Base-by-base conservation (phyloP, 2,888 invertebrate genomes). In the Copidosoma aretas region DNA sequence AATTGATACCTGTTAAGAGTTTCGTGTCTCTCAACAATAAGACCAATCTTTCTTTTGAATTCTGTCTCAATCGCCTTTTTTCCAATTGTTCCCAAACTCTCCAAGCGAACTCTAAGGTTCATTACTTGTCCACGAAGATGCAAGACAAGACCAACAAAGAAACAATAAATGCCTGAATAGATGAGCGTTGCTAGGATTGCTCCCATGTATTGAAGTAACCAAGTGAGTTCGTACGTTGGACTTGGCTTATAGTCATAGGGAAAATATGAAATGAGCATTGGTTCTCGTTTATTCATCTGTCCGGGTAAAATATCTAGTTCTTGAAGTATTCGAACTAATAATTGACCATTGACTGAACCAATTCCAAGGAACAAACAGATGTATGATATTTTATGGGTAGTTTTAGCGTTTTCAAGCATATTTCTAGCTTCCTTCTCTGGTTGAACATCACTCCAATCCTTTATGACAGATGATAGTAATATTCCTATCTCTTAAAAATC, bases 81-180 rank as follows among this genome's bases (percentile, higher is more conserved):
- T 8, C 32, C 32, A 8, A 5, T 8, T 5, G 8, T 32, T 3
- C 8, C 32, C 1, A 61, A 2, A 10, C 25, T 53, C 5, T 67
- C 67, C 19, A 71, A 10, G 3, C 17, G 21, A 5, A 17, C 4
- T n/a, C 60, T 64, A 22, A 72, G 41, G 62, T 67, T 70, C 3
- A 65, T 66, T 0, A 79, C 62, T 65, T 80, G 81, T 2, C 78
- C 79, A n/a, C 79, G 78, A 10, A 79, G 46, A 63, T 81, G 81
- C 24, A 79, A 60, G 4, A 78, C 71, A 17, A 80, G 60, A 17
- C 76, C 72, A 3, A 75, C 74, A 2, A 79, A 64, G 5, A 75
- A 74, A 8, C 76, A 71, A 24, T 80, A 78, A 21, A 77, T 73
- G 17, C 74, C 75, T 1, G 78, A 73, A 56, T 76, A 80, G 5